These are phyloP conservation scores for Vespertilio murinus DNA, from an alignment of 2,797 vertebrate species.

Conservation along the genomic window DNA sequence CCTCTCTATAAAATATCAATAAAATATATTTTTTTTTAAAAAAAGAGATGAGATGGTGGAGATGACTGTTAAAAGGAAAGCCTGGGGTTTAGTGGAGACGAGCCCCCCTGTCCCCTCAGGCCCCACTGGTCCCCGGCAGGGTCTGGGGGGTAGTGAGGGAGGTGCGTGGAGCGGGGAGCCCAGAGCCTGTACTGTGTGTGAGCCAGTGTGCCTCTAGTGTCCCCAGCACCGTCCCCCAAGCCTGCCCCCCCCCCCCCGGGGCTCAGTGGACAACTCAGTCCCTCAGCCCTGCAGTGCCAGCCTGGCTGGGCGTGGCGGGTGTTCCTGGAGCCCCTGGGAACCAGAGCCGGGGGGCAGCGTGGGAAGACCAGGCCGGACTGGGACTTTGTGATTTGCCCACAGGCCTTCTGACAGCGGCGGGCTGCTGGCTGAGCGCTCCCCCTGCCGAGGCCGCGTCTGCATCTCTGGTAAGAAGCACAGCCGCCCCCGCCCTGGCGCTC, in stretches of 20 bases:
- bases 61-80: not conserved
- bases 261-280: not conserved
- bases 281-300: not conserved
- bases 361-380: not conserved
- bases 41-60: not conserved
- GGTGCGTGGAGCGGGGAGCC: not conserved
- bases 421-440: constrained; percentile 87
- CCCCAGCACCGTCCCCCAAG: not conserved
- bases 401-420: constrained; percentile 91
- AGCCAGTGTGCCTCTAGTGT: not conserved
- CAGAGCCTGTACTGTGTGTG: not conserved
- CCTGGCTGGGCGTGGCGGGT: not conserved
- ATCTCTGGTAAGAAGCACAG: constrained; percentile 89
- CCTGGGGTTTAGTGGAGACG: not conserved
- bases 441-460: constrained; percentile 92
- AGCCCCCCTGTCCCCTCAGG: not conserved
- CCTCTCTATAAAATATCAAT: no score
- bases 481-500: not conserved
- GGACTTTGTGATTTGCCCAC: constrained; percentile 50
- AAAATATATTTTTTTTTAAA: no score
- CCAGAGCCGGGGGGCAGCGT: not conserved
- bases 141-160: not conserved
- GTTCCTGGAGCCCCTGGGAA: not conserved
- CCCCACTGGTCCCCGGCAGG: not conserved
- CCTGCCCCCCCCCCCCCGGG: not conserved